Evolutionary conservation across 2,888 invertebrate species (phyloP).

Genomic region (Phaedon cochleariae): DNA sequence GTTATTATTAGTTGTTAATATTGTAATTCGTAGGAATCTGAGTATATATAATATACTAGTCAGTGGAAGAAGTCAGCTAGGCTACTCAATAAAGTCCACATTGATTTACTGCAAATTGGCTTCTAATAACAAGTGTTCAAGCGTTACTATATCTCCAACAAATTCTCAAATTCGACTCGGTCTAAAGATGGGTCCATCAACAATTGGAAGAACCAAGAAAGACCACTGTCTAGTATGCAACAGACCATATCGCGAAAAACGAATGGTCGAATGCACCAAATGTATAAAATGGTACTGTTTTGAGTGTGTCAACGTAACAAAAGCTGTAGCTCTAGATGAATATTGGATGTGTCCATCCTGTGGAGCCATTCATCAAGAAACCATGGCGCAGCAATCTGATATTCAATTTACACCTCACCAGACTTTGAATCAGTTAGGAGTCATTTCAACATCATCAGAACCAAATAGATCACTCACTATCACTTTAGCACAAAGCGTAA

Average conservation of each 20-base stretch:
- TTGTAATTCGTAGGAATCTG: no score
- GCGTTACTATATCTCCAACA: no score
- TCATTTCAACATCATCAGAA: no score
- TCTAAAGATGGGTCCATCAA: conserved; percentile 1
- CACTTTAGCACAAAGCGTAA: neutral
- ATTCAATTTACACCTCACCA: no score
- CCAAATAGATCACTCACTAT: no score
- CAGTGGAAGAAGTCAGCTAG: no score
- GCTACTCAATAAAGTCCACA: no score
- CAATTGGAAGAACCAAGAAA: conserved; percentile 2
- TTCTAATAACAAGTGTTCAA: no score
- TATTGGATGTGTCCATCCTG: conserved; percentile 10
- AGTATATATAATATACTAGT: no score
- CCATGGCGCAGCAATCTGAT: neutral
- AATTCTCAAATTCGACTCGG: neutral
- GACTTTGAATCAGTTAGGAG: no score
- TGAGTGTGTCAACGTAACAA: conserved; percentile 16
- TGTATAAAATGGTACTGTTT: conserved; percentile 18
- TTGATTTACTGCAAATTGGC: no score
- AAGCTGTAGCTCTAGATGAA: conserved; percentile 5
- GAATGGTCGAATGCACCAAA: conserved; percentile 14
- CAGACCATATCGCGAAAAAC: conserved; percentile 1
- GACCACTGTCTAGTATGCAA: conserved; percentile 12
- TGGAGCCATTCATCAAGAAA: neutral
- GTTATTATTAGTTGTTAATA: no score